Conservation (phyloP, 1,140 invertebrate genomes). For the Microplitis demolitor region DNA sequence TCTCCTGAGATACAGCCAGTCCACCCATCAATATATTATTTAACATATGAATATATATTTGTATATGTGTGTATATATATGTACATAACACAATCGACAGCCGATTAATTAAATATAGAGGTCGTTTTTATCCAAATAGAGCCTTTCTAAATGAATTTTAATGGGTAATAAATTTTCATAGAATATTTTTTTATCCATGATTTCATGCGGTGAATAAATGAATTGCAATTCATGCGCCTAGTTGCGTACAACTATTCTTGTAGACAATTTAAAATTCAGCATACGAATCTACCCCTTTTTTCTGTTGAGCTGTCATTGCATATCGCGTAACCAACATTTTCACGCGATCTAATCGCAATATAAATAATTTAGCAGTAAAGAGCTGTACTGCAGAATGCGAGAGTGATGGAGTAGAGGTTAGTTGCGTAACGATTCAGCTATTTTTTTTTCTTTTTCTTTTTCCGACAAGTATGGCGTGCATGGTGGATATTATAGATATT, state of each 20-base stretch:
- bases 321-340: conserved; percentile 4
- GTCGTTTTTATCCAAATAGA: too few relatives aligned
- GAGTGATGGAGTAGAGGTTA: background rate
- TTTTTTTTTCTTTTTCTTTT: background rate
- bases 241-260: background rate
- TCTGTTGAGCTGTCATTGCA: background rate
- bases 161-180: too few relatives aligned
- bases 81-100: background rate
- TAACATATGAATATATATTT: too few relatives aligned
- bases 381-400: background rate
- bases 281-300: background rate
- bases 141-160: too few relatives aligned
- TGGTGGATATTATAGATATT: too few relatives aligned
- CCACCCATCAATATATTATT: background rate
- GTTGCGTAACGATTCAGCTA: background rate
- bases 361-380: conserved; percentile 3
- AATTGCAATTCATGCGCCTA: background rate
- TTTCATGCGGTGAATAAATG: too few relatives aligned
- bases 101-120: too few relatives aligned
- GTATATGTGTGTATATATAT: too few relatives aligned
- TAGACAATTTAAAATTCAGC: background rate
- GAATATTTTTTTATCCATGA: too few relatives aligned
- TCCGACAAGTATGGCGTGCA: too few relatives aligned
- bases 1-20: too few relatives aligned
- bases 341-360: background rate